These are phyloP conservation scores for Cisticola juncidis DNA, from an alignment of 2,113 vertebrate genomes.

Conservation along the genomic window DNA sequence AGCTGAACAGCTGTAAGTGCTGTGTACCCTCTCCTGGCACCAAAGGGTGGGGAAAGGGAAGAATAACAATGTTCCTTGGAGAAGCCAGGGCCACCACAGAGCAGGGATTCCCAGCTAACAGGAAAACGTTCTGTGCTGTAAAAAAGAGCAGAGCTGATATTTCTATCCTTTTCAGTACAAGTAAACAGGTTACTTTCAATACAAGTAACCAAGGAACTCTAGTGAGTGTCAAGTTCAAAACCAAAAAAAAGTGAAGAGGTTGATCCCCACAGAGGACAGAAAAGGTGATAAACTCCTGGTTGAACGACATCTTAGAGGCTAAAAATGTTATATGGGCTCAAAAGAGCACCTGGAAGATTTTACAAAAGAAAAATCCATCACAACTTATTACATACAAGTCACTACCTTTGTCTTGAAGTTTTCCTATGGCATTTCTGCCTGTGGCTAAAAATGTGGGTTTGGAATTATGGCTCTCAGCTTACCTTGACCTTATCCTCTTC, in stretches of 20 bases:
- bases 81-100: not conserved
- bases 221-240: not conserved
- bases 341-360: not conserved
- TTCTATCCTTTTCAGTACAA: not conserved
- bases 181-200: not conserved
- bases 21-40: not conserved
- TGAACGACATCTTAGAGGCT: not conserved
- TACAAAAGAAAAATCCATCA: not conserved
- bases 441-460: not conserved
- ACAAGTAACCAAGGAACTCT: not conserved
- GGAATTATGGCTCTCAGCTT: not conserved
- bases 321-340: not conserved
- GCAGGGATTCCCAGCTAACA: not conserved
- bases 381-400: not conserved
- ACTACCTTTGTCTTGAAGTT: not conserved
- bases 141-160: not conserved
- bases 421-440: not conserved
- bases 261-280: not conserved
- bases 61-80: not conserved
- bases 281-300: not conserved
- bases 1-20: not conserved
- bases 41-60: not conserved
- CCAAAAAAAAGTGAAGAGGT: not conserved
- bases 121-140: not conserved
- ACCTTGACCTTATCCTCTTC: not conserved